phyloP scores from a whole-genome alignment of 2,113 vertebrate species.

The Myocastor coypus region DNA sequence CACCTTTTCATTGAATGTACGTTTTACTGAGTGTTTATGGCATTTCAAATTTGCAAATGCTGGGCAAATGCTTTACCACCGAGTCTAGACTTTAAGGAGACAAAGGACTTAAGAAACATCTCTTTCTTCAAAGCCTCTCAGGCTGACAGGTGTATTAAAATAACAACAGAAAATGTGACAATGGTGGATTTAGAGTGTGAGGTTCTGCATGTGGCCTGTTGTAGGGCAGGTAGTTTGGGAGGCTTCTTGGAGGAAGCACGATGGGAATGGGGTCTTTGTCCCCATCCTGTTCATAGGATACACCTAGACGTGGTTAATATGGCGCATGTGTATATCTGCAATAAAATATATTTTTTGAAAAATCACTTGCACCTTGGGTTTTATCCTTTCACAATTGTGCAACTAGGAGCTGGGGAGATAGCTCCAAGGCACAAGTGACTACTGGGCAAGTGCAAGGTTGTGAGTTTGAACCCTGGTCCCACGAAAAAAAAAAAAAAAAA shows the following conservation, averaged over 20 bases:
- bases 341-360: not conserved
- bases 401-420: too few species aligned
- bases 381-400: conserved; percentile 18
- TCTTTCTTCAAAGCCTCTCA: not conserved
- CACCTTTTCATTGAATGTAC: conserved; percentile 10
- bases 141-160: conserved; percentile 21
- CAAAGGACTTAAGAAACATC: not conserved
- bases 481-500: too few species aligned
- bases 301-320: conserved; percentile 16
- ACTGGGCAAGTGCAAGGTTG: too few species aligned
- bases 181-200: not conserved
- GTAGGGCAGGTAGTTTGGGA: not conserved
- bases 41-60: not conserved
- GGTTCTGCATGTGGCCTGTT: not conserved
- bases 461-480: too few species aligned
- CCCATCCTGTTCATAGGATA: not conserved
- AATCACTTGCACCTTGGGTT: not conserved
- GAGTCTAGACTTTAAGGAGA: conserved; percentile 1
- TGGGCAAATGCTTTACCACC: not conserved
- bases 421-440: too few species aligned
- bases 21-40: conserved; percentile 19
- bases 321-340: too few species aligned
- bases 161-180: conserved; percentile 19
- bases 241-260: not conserved
- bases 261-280: not conserved